Conservation (phyloP, 1,140 invertebrate genomes). For the Drosophila simulans region DNA sequence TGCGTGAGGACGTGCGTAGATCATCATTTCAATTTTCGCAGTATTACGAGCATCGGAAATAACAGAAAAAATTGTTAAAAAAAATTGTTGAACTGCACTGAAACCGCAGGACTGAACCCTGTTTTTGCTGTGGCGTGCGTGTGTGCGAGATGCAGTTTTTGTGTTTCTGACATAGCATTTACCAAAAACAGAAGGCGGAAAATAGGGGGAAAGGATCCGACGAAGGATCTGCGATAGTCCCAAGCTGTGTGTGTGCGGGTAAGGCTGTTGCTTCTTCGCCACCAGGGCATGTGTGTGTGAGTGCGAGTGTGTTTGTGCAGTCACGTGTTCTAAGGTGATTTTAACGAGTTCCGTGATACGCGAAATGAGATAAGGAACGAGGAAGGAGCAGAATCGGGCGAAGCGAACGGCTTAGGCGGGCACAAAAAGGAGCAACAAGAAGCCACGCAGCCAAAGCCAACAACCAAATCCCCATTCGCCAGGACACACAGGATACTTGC, state of each 20-base stretch:
- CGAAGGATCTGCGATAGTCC: slow-evolving; percentile 28
- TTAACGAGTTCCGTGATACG: slow-evolving; percentile 82
- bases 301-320: slow-evolving; percentile 49
- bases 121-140: slow-evolving; percentile 12
- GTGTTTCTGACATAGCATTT: slow-evolving; percentile 58
- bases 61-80: slow-evolving; percentile 21
- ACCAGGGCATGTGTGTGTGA: not conserved
- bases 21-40: slow-evolving; percentile 6
- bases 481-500: slow-evolving; percentile 39
- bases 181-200: slow-evolving; percentile 23
- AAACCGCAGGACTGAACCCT: slow-evolving; percentile 40
- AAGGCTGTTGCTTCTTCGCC: slow-evolving; percentile 47
- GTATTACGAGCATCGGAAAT: slow-evolving; percentile 19
- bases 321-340: slow-evolving; percentile 80
- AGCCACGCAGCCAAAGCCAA: slow-evolving; percentile 2
- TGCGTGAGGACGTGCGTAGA: slow-evolving; percentile 67
- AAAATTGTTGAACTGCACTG: slow-evolving; percentile 28
- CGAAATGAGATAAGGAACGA: slow-evolving; percentile 75
- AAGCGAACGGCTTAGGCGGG: slow-evolving; percentile 24
- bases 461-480: slow-evolving; percentile 23
- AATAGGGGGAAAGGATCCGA: slow-evolving; percentile 37
- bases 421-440: slow-evolving; percentile 13
- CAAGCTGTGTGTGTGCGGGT: slow-evolving; percentile 33
- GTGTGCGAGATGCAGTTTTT: slow-evolving; percentile 48
- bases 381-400: slow-evolving; percentile 15